These are phyloP conservation scores for zebrafish (Danio rerio) DNA, from an alignment of 2,113 vertebrate species.

Conservation along the genomic window GRCz12tu NC_133179.1:2211001-2211500, in stretches of 20 bases:
- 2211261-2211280: constrained; percentile 60
- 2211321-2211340: neutral
- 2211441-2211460: too few relatives aligned
- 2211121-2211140: constrained; percentile 87
- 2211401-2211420: too few relatives aligned
- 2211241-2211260: constrained; percentile 98
- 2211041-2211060: constrained; percentile 86
- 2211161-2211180: constrained; percentile 75
- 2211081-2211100: constrained; percentile 69
- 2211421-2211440: too few relatives aligned
- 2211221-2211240: constrained; percentile 97
- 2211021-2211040: too few relatives aligned
- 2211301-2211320: neutral
- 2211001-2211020: too few relatives aligned
- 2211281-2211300: constrained; percentile 78
- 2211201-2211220: constrained; percentile 90
- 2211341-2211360: too few relatives aligned
- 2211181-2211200: constrained; percentile 91
- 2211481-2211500: too few relatives aligned
- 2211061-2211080: constrained; percentile 72
- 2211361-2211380: too few relatives aligned
- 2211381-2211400: too few relatives aligned
- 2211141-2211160: constrained; percentile 90
- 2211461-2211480: too few relatives aligned
- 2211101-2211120: constrained; percentile 70